Evolutionary conservation across 1,140 invertebrate genomes (phyloP), one percentile per base, ranked within the genome.

Genomic region (Mya arenaria): DNA sequence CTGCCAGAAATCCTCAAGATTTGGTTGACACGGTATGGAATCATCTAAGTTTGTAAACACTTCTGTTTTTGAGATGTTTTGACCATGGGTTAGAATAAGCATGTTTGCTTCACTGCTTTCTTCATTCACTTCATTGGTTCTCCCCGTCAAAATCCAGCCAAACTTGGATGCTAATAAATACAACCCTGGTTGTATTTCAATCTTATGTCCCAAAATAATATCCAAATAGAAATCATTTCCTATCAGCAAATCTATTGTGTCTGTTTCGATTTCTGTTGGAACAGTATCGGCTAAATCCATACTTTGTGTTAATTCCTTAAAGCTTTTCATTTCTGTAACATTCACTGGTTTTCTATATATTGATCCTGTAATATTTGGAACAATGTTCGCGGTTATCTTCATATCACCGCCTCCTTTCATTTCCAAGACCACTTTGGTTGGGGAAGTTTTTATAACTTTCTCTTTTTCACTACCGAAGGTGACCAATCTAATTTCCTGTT

Each of bases 381-480:
- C 60, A 32, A 63, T 63, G 60, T 63, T 63, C 8, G 32, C 60
- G 32, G 60, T 63, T 17, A 63, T 63, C 19, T 28, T 32, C 60
- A 63, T 63, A 28, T 34, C 4, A 6, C 32, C 8, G 23, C 60
- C 28, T 32, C 32, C 19, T 63, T 83, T 78, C 55, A 83, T 8
- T 73, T 72, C 72, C 4, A 83, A 19, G 32, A 25, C 52, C 17
- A 78, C 0, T n/a, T 32, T 39, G 30, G 60, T 62, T 28, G 60
- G 60, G 19, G 25, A 4, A n/a, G 73, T 78, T 52, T 78, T 83
- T 37, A 83, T 32, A 6, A 34, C 34, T 73, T 78, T 83, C 13
- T 62, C 39, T 41, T 71, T 72, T 3, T 71, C 52, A 60, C 48
- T 68, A 44, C 82, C 82, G 65, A 83, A 78, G n/a, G 82, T 83